A percentile compares a stretch with the other conserved stretches of the same genome.
Conservation (phyloP, 2,113 vertebrate genomes). For the Corythaixoides concolor region DNA sequence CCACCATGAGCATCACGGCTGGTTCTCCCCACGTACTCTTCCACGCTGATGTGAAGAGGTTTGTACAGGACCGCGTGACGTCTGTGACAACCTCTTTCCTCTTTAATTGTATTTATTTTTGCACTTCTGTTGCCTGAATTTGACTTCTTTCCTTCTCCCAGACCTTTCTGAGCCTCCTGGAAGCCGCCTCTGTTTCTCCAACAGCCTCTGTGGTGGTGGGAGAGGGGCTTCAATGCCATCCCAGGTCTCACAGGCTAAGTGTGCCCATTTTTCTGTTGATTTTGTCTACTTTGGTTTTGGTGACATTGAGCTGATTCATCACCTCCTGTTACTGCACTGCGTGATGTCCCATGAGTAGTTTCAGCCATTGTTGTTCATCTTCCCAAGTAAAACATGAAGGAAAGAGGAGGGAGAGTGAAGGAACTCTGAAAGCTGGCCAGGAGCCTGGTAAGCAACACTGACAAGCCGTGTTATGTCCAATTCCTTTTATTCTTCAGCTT, state of each 20-base stretch:
- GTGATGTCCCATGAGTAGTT: not conserved
- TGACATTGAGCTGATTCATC: not conserved
- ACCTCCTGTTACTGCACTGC: not conserved
- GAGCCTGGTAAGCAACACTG: accelerated
- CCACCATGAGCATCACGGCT: not conserved
- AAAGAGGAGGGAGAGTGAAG: not conserved
- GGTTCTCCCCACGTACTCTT: not conserved
- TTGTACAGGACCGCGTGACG: not conserved
- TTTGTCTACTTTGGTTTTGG: not conserved
- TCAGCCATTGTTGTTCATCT: not conserved
- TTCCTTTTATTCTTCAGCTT: not conserved
- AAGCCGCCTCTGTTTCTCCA: not conserved
- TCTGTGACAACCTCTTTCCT: not conserved
- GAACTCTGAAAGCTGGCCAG: not conserved
- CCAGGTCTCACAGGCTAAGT: not conserved
- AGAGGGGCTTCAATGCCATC: not conserved
- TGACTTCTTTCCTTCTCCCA: not conserved
- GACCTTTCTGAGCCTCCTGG: not conserved
- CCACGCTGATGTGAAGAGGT: not conserved
- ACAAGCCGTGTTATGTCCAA: not conserved
- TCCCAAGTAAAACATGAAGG: not conserved
- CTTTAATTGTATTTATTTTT: not conserved
- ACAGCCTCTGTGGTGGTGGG: not conserved
- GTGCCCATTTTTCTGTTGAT: not conserved
- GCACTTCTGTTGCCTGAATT: not conserved